Evolutionary conservation across 2,888 invertebrate genomes (phyloP).

Genomic region (Meiosimyza decipiens): DNA sequence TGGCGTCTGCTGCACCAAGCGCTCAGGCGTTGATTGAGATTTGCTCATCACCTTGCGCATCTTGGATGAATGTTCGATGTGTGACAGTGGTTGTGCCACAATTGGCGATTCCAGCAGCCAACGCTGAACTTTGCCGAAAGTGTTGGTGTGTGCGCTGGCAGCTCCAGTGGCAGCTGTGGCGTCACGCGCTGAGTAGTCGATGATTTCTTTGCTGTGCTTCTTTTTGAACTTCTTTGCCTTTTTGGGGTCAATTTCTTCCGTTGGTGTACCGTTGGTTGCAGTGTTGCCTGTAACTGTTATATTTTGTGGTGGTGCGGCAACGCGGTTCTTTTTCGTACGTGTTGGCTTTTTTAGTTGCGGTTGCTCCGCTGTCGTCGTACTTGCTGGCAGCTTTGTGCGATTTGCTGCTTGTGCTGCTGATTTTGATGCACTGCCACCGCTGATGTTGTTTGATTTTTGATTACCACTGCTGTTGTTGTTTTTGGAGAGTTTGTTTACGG

Average conservation of each 20-base stretch:
- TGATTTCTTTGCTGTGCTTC: constrained; percentile 73
- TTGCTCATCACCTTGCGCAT: constrained; percentile 74
- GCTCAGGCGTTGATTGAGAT: constrained; percentile 86
- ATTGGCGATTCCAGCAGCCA: constrained; percentile 82
- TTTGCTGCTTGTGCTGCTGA: constrained; percentile 34
- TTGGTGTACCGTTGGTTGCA: constrained; percentile 44
- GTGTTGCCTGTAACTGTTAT: constrained; percentile 58
- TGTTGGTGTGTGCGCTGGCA: constrained; percentile 67
- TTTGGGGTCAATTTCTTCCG: constrained; percentile 55
- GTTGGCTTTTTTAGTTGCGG: constrained; percentile 55
- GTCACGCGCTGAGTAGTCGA: constrained; percentile 73
- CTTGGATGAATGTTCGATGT: constrained; percentile 66
- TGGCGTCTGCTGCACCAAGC: constrained; percentile 73
- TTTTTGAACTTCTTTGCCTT: constrained; percentile 67
- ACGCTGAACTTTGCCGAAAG: constrained; percentile 83
- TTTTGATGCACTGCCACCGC: constrained; percentile 11
- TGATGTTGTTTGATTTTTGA: constrained; percentile 13
- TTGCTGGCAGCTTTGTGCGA: constrained; percentile 18
- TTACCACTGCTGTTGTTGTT: constrained; percentile 57
- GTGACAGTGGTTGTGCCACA: constrained; percentile 64
- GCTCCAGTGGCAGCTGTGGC: constrained; percentile 67
- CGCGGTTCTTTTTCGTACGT: constrained; percentile 67
- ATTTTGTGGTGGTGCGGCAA: constrained; percentile 67
- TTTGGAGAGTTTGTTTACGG: constrained; percentile 45
- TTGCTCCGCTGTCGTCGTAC: constrained; percentile 10